Evolutionary conservation across 2,113 vertebrate species (phyloP), one percentile per base, ranked within the genome.

Genomic region (Sorex araneus): DNA sequence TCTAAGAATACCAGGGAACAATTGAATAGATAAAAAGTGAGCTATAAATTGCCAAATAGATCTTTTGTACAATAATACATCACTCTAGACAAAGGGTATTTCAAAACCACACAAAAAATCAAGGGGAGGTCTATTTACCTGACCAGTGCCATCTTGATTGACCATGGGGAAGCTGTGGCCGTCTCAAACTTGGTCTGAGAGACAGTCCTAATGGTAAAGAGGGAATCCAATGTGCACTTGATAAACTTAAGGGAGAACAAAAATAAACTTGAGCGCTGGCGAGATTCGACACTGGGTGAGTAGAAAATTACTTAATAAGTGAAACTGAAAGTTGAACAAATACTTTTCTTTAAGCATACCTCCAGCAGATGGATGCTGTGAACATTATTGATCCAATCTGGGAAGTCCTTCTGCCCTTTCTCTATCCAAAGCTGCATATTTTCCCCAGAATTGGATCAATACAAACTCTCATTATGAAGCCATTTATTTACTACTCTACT

Each of bases 11-110:
- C 80, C 67, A 76, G 45, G 8, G 79, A 93, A 95, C 89, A 96
- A 95, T 91, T 89, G 94, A 92, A 94, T 23, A 92, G 92, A 93
- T 94, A 96, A 94, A 95, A 97, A 92, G 87, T 21, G 66, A 94
- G 91, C 80, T 91, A 94, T 82, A 96, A 92, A 95, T 93, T 95
- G 92, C 87, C 88, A 93, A 93, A 94, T 89, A 89, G 81, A 89
- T 94, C 77, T 83, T 96, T 94, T 92, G 43, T 94, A 54, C 82
- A 92, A 93, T 71, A 91, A 91, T 60, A 54, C 6, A 27, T 83
- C 28, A 89, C 60, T 89, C 43, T 78, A 95, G 73, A 91, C 74
- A 95, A 95, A 94, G 87, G 94, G 34, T 82, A 87, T 34, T 92
- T 95, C 66, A 93, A 60, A 90, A 6, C 4, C n/a, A 66, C 57